Conservation (phyloP, 2,888 invertebrate species). For the Agonopterix heracliana region DNA sequence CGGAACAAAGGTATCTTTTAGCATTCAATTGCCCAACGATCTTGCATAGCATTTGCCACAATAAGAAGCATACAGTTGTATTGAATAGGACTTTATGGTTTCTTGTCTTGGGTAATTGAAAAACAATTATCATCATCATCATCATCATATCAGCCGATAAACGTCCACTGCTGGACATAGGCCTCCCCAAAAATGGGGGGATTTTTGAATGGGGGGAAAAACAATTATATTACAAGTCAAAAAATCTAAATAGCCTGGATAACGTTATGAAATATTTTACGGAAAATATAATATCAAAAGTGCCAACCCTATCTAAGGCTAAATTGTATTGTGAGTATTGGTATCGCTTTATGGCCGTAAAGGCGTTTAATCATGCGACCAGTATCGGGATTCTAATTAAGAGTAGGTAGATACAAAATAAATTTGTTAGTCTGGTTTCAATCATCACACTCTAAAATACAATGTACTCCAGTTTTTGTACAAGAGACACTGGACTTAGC, state of each 20-base stretch:
- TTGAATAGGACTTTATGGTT: too few species aligned
- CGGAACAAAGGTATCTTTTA: not conserved
- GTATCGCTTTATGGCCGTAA: slow-evolving; percentile 49
- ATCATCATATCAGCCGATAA: too few species aligned
- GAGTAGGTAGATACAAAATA: slow-evolving; percentile 15
- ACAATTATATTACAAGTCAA: too few species aligned
- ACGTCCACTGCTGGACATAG: too few species aligned
- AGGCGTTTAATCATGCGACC: slow-evolving; percentile 51
- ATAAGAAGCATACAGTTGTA: too few species aligned
- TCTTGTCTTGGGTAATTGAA: too few species aligned
- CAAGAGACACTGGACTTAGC: not conserved
- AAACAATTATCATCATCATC: too few species aligned
- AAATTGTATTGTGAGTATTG: slow-evolving; percentile 35
- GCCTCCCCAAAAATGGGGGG: too few species aligned
- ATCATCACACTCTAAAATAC: not conserved
- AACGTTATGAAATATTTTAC: too few species aligned
- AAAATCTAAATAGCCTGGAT: too few species aligned
- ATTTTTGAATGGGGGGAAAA: too few species aligned
- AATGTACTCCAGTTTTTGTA: not conserved
- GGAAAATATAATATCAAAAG: not conserved
- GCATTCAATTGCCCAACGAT: not conserved
- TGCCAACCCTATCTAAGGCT: slow-evolving; percentile 39
- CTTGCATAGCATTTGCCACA: too few species aligned
- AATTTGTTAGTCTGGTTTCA: slow-evolving; percentile 2
- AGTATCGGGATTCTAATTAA: slow-evolving; percentile 31